Conservation (phyloP, 2,888 invertebrate species). For the Tetragonisca angustula region DNA sequence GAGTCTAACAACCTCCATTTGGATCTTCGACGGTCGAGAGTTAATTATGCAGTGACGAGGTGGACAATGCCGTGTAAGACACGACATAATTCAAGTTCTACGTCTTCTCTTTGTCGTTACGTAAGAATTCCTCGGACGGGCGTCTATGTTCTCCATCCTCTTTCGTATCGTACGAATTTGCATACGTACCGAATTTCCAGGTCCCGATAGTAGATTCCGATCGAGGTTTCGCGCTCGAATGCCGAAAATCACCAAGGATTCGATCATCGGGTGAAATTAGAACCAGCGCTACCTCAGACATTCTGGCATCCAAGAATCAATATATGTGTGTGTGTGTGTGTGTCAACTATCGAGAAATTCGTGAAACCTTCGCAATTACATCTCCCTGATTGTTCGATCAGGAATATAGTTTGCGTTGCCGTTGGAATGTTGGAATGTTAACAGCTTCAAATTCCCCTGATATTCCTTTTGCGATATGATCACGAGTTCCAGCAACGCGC, state of each 20-base stretch:
- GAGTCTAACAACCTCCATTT: neutral
- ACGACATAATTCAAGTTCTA: neutral
- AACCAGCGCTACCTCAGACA: neutral
- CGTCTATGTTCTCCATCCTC: neutral
- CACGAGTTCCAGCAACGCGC: no score
- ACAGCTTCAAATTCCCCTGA: neutral
- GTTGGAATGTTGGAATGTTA: neutral
- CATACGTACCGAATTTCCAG: slow-evolving; percentile 45
- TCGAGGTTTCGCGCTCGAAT: slow-evolving; percentile 26
- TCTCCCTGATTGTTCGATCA: neutral
- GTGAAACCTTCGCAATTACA: neutral
- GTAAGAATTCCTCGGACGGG: slow-evolving; percentile 25
- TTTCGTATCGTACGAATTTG: slow-evolving; percentile 34
- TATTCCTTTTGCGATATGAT: no score
- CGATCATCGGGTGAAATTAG: slow-evolving; percentile 43
- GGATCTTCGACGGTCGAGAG: neutral
- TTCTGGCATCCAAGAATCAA: slow-evolving; percentile 14
- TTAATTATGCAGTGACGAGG: slow-evolving; percentile 2
- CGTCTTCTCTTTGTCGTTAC: neutral
- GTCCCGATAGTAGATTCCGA: slow-evolving; percentile 40
- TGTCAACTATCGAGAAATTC: neutral
- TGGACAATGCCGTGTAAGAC: neutral
- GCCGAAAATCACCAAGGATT: slow-evolving; percentile 42
- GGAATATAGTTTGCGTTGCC: neutral
- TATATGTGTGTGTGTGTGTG: slow-evolving; percentile 3